Percentiles rank a stretch among this genome's conserved stretches.
phyloP scores from a whole-genome alignment of 2,888 invertebrate genomes.

The Chaetoderma sp. region DNA sequence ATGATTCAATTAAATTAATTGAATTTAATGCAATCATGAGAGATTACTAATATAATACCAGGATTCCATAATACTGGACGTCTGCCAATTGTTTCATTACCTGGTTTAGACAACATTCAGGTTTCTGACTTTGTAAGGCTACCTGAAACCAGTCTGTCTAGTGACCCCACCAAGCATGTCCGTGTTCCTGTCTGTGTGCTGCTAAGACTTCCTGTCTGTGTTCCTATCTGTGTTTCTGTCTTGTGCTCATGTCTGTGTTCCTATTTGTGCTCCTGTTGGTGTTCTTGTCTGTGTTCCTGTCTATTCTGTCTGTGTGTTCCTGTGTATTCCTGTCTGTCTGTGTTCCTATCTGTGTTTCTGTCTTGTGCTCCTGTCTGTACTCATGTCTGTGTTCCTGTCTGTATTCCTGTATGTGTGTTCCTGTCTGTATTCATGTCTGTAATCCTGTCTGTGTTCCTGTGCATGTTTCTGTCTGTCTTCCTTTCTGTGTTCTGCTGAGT shows the following conservation, averaged over 20 bases:
- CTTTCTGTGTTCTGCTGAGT: neutral
- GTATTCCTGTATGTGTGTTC: neutral
- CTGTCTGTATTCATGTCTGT: conserved; percentile 4
- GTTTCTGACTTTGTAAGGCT: no score
- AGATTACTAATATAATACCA: no score
- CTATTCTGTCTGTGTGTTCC: neutral
- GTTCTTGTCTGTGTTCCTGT: conserved; percentile 5
- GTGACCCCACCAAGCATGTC: no score
- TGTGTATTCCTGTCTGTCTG: neutral
- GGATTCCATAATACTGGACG: no score
- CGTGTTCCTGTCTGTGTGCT: neutral
- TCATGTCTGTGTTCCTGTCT: neutral
- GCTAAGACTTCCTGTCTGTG: neutral
- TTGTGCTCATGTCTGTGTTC: conserved; percentile 11
- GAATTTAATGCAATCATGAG: no score
- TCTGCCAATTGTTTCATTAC: no score
- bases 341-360: neutral
- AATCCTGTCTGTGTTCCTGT: neutral
- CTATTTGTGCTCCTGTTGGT: conserved; percentile 11
- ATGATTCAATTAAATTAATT: no score
- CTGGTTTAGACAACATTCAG: no score
- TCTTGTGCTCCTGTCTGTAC: no score
- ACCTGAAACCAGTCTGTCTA: no score
- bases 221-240: neutral
- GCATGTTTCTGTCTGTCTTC: conserved; percentile 2